Conservation (phyloP, 1,140 invertebrate genomes). For the Melitaea cinxia region DNA sequence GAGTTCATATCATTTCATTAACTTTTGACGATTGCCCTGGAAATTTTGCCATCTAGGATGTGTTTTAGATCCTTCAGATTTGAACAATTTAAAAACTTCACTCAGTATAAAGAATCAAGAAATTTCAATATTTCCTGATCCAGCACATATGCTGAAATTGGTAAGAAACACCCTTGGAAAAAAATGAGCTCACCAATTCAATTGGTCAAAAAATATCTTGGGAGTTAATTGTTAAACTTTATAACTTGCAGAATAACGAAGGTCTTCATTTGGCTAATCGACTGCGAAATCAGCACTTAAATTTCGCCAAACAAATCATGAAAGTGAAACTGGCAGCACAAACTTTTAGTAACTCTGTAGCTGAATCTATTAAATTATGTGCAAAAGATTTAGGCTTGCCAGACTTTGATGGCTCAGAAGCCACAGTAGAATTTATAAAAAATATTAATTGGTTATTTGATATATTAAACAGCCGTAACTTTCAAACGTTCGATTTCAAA, state of each 20-base stretch:
- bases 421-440: too few species aligned
- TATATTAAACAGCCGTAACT: too few species aligned
- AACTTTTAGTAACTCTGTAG: slow-evolving; percentile 21
- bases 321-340: slow-evolving; percentile 53
- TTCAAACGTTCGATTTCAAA: too few species aligned
- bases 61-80: background rate
- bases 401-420: too few species aligned
- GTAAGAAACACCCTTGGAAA: background rate
- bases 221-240: slow-evolving; percentile 43
- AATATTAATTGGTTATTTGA: too few species aligned
- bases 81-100: background rate
- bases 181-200: background rate
- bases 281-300: slow-evolving; percentile 47
- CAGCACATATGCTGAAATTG: background rate
- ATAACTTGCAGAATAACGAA: slow-evolving; percentile 46
- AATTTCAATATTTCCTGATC: background rate
- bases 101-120: background rate
- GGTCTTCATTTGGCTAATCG: slow-evolving; percentile 48
- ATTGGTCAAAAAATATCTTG: slow-evolving; percentile 17
- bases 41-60: background rate
- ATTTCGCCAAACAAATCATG: slow-evolving; percentile 54
- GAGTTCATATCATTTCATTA: background rate
- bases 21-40: background rate
- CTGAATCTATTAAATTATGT: background rate
- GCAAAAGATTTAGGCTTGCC: too few species aligned